phyloP scores from a whole-genome alignment of 2,797 vertebrate species.

The Delichon dasypus region DNA sequence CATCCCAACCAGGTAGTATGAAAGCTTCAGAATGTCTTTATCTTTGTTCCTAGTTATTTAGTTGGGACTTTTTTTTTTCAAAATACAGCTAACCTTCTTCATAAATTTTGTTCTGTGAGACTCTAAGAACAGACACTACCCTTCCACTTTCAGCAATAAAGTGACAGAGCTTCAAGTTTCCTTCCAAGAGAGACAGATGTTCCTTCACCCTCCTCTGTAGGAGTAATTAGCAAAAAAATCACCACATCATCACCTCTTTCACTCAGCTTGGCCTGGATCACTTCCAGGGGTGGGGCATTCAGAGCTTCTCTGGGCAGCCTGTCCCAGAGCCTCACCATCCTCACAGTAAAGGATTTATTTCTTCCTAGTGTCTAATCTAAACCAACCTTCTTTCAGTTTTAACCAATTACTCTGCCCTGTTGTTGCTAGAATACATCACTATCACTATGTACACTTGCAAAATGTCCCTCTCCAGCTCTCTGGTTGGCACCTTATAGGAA shows the following conservation, averaged over 20 bases:
- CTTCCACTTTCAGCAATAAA: neutral
- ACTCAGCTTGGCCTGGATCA: neutral
- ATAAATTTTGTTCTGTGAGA: neutral
- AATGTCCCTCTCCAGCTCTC: neutral
- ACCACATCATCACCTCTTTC: neutral
- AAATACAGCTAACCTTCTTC: neutral
- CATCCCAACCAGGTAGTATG: neutral
- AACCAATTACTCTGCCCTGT: neutral
- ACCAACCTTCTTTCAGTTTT: neutral
- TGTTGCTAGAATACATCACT: neutral
- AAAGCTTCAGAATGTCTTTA: neutral
- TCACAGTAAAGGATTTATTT: neutral
- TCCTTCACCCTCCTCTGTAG: neutral
- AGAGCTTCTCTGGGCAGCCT: neutral
- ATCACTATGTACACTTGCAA: neutral
- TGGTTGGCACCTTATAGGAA: neutral
- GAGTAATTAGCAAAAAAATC: neutral
- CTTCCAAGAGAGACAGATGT: neutral
- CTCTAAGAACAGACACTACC: neutral
- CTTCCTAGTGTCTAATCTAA: neutral
- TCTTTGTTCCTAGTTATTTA: neutral
- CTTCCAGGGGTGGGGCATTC: neutral
- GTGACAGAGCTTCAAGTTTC: neutral
- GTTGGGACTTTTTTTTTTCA: neutral
- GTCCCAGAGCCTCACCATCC: neutral